Conservation (phyloP, 2,797 vertebrate genomes). For the Momotus momota region DNA sequence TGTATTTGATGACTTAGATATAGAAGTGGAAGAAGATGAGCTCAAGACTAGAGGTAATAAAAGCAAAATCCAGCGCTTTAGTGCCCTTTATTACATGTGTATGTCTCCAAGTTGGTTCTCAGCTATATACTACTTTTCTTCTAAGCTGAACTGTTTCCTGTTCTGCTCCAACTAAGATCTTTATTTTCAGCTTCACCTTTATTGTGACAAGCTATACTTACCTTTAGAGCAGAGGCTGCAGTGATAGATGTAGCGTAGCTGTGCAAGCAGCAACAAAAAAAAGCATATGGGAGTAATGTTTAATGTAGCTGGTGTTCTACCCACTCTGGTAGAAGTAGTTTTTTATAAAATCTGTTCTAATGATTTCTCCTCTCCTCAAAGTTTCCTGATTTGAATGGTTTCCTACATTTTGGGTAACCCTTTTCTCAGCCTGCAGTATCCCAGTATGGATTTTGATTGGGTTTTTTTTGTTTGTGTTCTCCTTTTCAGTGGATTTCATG, state of each 20-base stretch:
- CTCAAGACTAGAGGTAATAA: slow-evolving; percentile 89
- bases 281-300: neutral
- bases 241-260: neutral
- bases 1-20: slow-evolving; percentile 91
- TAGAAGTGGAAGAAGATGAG: slow-evolving; percentile 94
- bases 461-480: neutral
- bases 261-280: neutral
- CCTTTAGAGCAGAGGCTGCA: neutral
- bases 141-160: neutral
- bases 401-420: neutral
- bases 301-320: neutral
- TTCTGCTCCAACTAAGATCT: neutral
- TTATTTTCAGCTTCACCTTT: neutral
- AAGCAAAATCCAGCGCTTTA: neutral
- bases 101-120: neutral
- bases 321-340: neutral
- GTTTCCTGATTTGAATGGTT: neutral
- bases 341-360: neutral
- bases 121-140: neutral
- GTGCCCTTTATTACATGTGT: neutral
- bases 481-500: neutral
- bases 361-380: neutral
- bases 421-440: neutral
- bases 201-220: neutral
- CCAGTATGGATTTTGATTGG: neutral